Conservation (phyloP, 2,797 vertebrate species). For the Danio jaintianensis region DNA sequence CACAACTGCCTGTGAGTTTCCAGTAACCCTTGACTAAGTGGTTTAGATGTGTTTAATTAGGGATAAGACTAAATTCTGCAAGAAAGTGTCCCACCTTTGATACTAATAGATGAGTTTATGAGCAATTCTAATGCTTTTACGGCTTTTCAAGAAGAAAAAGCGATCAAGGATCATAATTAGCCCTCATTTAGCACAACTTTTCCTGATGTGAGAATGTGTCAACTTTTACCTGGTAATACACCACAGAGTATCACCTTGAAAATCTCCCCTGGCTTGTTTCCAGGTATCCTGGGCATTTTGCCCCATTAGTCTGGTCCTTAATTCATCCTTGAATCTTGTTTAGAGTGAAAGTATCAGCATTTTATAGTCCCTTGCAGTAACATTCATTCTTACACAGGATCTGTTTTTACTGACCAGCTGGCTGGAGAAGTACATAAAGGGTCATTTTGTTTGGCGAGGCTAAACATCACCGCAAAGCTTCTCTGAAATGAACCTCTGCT, state of each 20-base stretch:
- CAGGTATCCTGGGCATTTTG: background rate
- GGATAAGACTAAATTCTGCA: background rate
- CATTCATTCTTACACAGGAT: constrained; percentile 13
- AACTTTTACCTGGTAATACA: constrained; percentile 32
- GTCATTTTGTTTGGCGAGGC: constrained; percentile 11
- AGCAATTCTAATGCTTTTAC: too few relatives aligned
- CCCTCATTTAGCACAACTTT: background rate
- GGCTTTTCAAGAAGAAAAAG: too few relatives aligned
- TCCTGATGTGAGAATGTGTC: background rate
- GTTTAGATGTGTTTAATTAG: background rate
- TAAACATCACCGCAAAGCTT: constrained; percentile 1
- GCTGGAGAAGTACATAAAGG: constrained; percentile 27
- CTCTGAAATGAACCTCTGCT: constrained; percentile 38
- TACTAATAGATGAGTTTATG: background rate
- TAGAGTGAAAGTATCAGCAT: background rate
- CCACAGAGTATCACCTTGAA: constrained; percentile 37
- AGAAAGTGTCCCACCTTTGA: background rate
- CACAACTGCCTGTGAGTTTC: background rate
- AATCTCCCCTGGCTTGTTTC: constrained; percentile 18
- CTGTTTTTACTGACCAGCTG: constrained; percentile 26
- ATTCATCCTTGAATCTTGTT: background rate
- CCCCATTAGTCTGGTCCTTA: background rate
- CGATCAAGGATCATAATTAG: background rate
- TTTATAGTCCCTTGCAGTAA: background rate
- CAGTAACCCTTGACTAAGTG: background rate